A percentile compares a stretch with the other conserved stretches of the same genome.
These are phyloP conservation scores for Platycheirus albimanus DNA, from an alignment of 2,888 invertebrate species.

Conservation along the genomic window DNA sequence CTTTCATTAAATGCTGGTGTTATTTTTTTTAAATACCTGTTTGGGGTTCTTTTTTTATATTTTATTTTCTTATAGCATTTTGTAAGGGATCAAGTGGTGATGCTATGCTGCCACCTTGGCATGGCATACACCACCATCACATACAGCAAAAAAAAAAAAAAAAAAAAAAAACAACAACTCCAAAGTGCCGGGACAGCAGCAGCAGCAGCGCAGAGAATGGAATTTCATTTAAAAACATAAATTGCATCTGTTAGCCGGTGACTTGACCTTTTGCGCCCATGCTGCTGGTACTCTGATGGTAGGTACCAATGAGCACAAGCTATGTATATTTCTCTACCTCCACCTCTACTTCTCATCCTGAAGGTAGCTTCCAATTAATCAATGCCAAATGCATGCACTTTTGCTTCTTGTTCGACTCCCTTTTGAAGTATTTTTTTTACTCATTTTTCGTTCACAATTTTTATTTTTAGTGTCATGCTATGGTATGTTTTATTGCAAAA, in stretches of 20 bases:
- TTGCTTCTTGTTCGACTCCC: conserved; percentile 35
- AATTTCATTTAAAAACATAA: conserved; percentile 74
- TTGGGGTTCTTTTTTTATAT: conserved; percentile 36
- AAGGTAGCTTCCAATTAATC: conserved; percentile 74
- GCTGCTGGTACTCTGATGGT: conserved; percentile 57
- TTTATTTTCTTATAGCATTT: conserved; percentile 48
- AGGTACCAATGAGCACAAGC: conserved; percentile 35
- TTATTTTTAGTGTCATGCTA: conserved; percentile 57
- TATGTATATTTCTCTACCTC: too few relatives aligned
- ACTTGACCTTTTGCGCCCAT: conserved; percentile 72
- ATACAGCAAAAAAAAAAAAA: too few relatives aligned
- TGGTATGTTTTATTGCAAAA: conserved; percentile 44
- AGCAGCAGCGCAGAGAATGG: conserved; percentile 53
- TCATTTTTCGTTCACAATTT: conserved; percentile 18
- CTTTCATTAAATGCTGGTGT: conserved; percentile 69
- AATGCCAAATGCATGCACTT: conserved; percentile 71
- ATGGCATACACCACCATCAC: conserved; percentile 45
- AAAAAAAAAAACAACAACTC: too few relatives aligned
- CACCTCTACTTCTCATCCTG: conserved; percentile 28
- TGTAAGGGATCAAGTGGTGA: conserved; percentile 68
- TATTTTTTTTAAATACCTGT: conserved; percentile 70
- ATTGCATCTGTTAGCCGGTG: conserved; percentile 74
- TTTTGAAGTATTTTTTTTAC: conserved; percentile 17
- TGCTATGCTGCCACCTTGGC: too few relatives aligned
- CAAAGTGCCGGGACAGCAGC: background rate